phyloP scores from a whole-genome alignment of 2,888 invertebrate species.

The Diarsia rubi region DNA sequence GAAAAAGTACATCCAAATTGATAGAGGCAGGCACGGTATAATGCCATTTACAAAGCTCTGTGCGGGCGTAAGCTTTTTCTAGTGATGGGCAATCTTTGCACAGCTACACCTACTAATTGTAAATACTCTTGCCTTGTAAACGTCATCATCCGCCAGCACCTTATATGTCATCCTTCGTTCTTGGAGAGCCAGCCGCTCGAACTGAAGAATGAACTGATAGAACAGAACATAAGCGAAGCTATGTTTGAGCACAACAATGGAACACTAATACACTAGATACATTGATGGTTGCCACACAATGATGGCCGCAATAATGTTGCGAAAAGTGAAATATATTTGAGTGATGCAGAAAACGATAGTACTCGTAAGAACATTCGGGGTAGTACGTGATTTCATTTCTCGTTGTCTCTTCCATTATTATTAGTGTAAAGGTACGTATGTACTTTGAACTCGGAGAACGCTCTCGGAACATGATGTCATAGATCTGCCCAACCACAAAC shows the following conservation, averaged over 20 bases:
- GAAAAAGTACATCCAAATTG: slow-evolving; percentile 1
- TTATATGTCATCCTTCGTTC: slow-evolving; percentile 83
- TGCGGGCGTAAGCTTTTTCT: slow-evolving; percentile 48
- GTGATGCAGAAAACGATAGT: background rate
- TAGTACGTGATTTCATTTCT: background rate
- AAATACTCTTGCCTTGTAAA: slow-evolving; percentile 79
- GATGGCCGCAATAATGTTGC: background rate
- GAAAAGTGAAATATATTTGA: background rate
- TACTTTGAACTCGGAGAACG: background rate
- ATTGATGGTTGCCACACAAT: slow-evolving; percentile 13
- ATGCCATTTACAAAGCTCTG: slow-evolving; percentile 68
- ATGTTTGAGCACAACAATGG: slow-evolving; percentile 32
- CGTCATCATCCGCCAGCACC: slow-evolving; percentile 78
- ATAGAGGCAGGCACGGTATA: slow-evolving; percentile 22
- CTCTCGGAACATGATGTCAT: background rate
- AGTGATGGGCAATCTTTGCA: slow-evolving; percentile 41
- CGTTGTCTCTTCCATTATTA: background rate
- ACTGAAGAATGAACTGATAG: slow-evolving; percentile 83
- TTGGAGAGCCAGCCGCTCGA: slow-evolving; percentile 82
- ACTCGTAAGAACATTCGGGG: background rate
- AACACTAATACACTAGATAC: slow-evolving; percentile 45
- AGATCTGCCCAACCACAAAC: background rate
- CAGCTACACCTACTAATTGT: slow-evolving; percentile 61
- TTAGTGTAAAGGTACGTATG: background rate
- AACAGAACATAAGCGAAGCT: slow-evolving; percentile 66